A percentile compares a stretch with the other conserved stretches of the same genome.
Evolutionary conservation across 2,888 invertebrate genomes (phyloP).

Genomic region (Tyria jacobaeae): DNA sequence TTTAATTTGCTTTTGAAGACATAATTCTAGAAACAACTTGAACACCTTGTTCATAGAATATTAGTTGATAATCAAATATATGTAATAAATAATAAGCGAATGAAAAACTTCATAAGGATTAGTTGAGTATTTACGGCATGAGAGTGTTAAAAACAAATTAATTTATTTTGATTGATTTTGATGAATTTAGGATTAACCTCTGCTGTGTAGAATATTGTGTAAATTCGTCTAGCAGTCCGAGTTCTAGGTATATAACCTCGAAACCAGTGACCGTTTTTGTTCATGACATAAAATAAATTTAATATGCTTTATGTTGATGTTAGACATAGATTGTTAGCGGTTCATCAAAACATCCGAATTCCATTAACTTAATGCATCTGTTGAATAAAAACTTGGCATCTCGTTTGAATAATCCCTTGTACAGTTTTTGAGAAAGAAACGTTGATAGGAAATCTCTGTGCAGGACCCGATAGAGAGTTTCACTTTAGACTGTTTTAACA

Average conservation of each 20-base stretch:
- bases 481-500: background rate
- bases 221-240: background rate
- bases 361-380: background rate
- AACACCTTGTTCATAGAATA: background rate
- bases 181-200: too few species aligned
- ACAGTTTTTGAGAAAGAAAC: background rate
- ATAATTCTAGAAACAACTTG: background rate
- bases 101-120: too few species aligned
- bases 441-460: background rate
- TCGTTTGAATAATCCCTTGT: background rate
- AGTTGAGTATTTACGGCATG: too few species aligned
- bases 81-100: too few species aligned
- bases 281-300: background rate
- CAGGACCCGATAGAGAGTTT: background rate
- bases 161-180: too few species aligned
- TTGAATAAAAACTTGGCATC: slow-evolving; percentile 2
- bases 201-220: background rate
- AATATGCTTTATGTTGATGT: too few species aligned
- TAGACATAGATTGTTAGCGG: background rate
- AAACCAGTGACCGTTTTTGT: too few species aligned
- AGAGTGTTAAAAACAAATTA: too few species aligned
- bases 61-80: too few species aligned
- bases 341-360: background rate
- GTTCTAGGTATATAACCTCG: background rate
- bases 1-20: background rate